Evolutionary conservation across 2,113 vertebrate genomes (phyloP), one percentile per base, ranked within the genome.

Genomic region (Tautogolabrus adspersus): DNA sequence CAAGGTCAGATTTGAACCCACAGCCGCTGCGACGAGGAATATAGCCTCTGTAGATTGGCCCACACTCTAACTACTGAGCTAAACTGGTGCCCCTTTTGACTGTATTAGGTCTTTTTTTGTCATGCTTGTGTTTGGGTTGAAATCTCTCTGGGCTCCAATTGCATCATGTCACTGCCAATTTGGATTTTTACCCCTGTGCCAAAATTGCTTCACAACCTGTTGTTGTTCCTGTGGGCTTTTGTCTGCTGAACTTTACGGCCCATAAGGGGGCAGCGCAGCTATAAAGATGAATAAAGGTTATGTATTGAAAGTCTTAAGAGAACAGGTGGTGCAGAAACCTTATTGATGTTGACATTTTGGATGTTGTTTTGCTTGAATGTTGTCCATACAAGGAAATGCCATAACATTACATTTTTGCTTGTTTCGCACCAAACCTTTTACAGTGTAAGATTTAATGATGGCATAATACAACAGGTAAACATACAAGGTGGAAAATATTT

Each of bases 401-500:
- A 11, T 44, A 34, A 13, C 42, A 44, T 46, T 15, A 16, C 2
- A 13, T 34, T 34, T 34, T 34, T 34, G 30, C 30, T 34, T 6
- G 4, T 42, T 70, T 66, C 60, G 59, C 72, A 26, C 55, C 62
- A 13, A 15, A 10, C 46, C 56, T 66, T 56, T 71, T 13, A 47
- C 49, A 54, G 55, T 44, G 49, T 44, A 59, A 61, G 11, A 18
- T 54, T 77, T n/a, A 56, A 56, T 63, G 47, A 66, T 44, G 49
- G 60, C 37, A 58, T 37, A 15, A 3, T 15, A 5, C 13, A 71
- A 38, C 54, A 64, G 34, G 66, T 63, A 64, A 71, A 81, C 23
- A 77, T 68, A 60, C 46, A 67, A 51, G 30, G n/a, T 2, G 42
- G 23, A 6, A 18, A 62, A 65, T 56, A 55, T 75, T 57, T 44